A percentile compares a stretch with the other conserved stretches of the same genome.
These are phyloP conservation scores for Antigone vipio DNA, from an alignment of 2,113 vertebrate genomes.

Conservation along the genomic window DNA sequence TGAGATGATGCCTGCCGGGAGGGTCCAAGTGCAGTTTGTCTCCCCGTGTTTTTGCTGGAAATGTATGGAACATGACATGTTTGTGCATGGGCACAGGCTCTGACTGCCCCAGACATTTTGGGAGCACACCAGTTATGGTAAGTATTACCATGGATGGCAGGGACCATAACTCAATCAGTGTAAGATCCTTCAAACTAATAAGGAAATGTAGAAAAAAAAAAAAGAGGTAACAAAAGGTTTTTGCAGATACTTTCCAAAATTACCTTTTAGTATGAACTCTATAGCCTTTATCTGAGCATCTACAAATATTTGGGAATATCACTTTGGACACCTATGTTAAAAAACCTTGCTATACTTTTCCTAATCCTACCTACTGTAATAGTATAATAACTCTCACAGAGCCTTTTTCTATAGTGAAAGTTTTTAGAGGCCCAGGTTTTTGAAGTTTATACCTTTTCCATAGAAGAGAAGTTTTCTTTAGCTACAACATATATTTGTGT, in stretches of 20 bases:
- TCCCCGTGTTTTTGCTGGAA: neutral
- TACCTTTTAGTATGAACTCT: neutral
- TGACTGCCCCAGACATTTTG: neutral
- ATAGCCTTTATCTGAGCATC: neutral
- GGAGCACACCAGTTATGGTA: rapidly evolving
- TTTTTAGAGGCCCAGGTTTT: neutral
- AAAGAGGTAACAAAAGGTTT: neutral
- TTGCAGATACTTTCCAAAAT: neutral
- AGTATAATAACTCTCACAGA: neutral
- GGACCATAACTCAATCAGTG: neutral
- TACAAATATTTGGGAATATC: neutral
- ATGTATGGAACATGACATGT: neutral
- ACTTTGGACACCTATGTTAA: neutral
- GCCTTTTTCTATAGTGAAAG: neutral
- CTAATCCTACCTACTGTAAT: neutral
- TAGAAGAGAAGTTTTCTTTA: neutral
- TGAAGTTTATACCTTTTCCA: neutral
- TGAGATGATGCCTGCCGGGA: neutral
- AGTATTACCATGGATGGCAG: neutral
- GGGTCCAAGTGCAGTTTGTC: neutral
- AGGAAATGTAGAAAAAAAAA: neutral
- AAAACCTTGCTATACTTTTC: neutral
- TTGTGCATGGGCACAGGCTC: neutral
- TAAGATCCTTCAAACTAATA: neutral
- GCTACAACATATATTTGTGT: neutral